Evolutionary conservation across 2,113 vertebrate genomes (phyloP), one percentile per base, ranked within the genome.

Genomic region (Microtus oregoni): DNA sequence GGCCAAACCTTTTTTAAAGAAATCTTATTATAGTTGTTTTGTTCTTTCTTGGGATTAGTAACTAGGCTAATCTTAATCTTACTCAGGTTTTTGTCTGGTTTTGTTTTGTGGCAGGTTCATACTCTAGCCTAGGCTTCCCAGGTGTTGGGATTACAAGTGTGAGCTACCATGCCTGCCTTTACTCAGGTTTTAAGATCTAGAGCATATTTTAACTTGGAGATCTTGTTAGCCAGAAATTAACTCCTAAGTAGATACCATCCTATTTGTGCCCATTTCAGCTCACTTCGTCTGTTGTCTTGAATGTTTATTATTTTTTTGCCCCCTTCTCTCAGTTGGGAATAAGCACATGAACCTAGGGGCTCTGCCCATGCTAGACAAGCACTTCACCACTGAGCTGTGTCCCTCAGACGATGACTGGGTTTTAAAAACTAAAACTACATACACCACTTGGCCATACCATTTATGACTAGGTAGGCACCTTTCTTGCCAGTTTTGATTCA

Each of bases 11-110:
- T 58, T 19, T 58, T 58, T 55, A 17, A 55, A 58, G 17, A 58
- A 58, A 58, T 12, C 35, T 61, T 38, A 75, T 47, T 89, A 12
- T 14, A 75, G 13, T 90, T 72, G 52, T 86, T 94, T 86, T 73
- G 47, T 4, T 94, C 38, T 90, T 97, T 89, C 22, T 95, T 90
- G 52, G 44, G 65, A 86, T 82, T 58, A 58, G 19, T 38, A 67
- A 0, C 81, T 78, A 92, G 83, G 50, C 38, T 86, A 38, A 41
- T 94, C 41, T 86, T n/a, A 73, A 19, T 55, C 68, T 88, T 28
- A 19, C 35, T 55, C 2, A 73, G 19, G 44, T 2, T 68, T 55
- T 68, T 86, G 17, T 68, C 2, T 86, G 61, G 41, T 47, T 68
- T 86, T 47, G 38, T 86, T 68, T 35, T 68, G 41, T 67, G 83